Base-by-base conservation (phyloP, 92 coral and sea anemone genomes). In the Galaxea fascicularis region DNA sequence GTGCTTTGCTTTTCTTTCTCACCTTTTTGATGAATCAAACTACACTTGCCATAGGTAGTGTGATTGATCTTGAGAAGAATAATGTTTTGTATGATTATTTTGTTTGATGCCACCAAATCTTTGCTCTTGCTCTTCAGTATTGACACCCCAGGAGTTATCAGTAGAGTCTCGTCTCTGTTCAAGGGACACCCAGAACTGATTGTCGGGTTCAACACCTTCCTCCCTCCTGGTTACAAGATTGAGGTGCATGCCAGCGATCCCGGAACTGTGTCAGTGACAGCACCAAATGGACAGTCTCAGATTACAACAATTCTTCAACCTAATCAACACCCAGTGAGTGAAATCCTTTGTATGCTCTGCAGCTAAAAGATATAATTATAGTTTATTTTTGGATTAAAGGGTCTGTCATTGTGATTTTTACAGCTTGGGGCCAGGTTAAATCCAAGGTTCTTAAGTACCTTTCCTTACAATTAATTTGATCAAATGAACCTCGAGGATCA, bases 181-280 rank as follows among this genome's bases (percentile, higher is more conserved):
- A 96, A 96, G 85, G 99, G 98, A 18, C 98, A 95, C 76, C 98
- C 98, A 41, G 99, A 95, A 35, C 91, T 96, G 17, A 96, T 96
- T 64, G 99, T 96, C 25, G 99, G 99, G 9, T 96, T 96, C 89
- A 96, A 96, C 73, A 96, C 99, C 1, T 96, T 96, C 73, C 86
- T 96, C 8, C 99, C 99, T 18, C 99, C 99, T 91, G 98, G 99
- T 28, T 94, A 96, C 90, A 96, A 96, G 77, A 96, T 96, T 79
- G 99, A 96, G 85, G 98, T 94, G 10, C 98, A 96, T 75, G 98
- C 98, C 0, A 94, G 91, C 82, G 98, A 96, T 62, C 93, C 98
- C 17, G 95, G 95, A 2, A 92, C 93, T 41, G 95, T 96, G 28
- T 94, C 98, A 8, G 98, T 94, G 15, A 94, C 98, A 77, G 95